phyloP scores from a whole-genome alignment of 2,113 vertebrate species.

The Nibea coibor region DNA sequence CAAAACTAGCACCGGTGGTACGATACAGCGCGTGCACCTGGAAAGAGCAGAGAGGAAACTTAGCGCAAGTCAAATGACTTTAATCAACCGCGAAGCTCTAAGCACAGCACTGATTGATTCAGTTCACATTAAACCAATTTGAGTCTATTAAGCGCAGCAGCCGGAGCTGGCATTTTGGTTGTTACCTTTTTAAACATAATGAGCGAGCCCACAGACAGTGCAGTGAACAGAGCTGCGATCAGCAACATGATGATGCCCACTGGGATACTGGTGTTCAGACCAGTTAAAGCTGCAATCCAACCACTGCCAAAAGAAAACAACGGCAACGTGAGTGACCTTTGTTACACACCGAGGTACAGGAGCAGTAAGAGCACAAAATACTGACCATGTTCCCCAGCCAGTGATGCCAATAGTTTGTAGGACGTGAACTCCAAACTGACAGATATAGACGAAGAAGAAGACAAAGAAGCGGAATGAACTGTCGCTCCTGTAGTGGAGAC shows the following conservation, averaged over 20 bases:
- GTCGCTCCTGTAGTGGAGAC: slow-evolving; percentile 89
- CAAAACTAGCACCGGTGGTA: slow-evolving; percentile 97
- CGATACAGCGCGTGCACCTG: slow-evolving; percentile 97
- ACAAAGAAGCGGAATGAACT: slow-evolving; percentile 99
- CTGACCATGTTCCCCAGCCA: slow-evolving; percentile 97
- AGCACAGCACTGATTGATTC: neutral
- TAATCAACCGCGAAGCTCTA: neutral
- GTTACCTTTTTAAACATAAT: slow-evolving; percentile 99
- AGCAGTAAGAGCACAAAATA: neutral
- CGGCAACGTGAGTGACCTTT: neutral
- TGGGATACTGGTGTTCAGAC: slow-evolving; percentile 93
- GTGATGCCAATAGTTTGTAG: slow-evolving; percentile 96
- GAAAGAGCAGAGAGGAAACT: neutral
- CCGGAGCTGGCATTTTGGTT: neutral
- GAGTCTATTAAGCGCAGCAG: neutral
- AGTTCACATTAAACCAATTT: too few species aligned
- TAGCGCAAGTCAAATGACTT: neutral
- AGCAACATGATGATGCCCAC: slow-evolving; percentile 99
- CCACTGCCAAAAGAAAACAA: slow-evolving; percentile 83
- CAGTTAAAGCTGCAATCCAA: slow-evolving; percentile 97
- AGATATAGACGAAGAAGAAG: slow-evolving; percentile 99
- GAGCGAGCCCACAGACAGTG: slow-evolving; percentile 95
- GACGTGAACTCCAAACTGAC: slow-evolving; percentile 97
- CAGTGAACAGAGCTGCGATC: slow-evolving; percentile 96
- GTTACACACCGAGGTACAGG: neutral